These are phyloP conservation scores for Aurelia coerulea DNA, from an alignment of 30 jellyfish, hydroid and myxozoan genomes.

Conservation along the genomic window DNA sequence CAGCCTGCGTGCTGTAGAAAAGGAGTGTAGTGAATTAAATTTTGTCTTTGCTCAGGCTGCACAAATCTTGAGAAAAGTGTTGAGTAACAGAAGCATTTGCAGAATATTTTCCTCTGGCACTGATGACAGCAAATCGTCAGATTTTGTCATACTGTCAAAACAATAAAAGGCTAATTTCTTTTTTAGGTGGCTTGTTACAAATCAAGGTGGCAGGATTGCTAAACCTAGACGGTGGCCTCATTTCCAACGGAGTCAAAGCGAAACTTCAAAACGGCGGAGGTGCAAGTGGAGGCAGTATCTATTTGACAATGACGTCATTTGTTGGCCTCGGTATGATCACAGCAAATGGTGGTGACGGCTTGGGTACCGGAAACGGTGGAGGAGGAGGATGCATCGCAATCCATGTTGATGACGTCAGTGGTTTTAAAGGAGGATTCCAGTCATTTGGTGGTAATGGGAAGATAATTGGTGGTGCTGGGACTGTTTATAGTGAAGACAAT, in stretches of 20 bases:
- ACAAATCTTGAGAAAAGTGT: too few species aligned
- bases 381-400: conserved; percentile 82
- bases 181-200: conserved; percentile 42
- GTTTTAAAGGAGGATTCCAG: conserved; percentile 33
- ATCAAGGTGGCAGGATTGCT: conserved; percentile 24
- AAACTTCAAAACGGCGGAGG: conserved; percentile 46
- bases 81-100: too few species aligned
- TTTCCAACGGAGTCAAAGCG: conserved; percentile 48
- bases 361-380: conserved; percentile 60
- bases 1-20: too few species aligned
- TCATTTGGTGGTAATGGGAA: conserved; percentile 69
- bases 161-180: too few species aligned
- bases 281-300: conserved; percentile 69
- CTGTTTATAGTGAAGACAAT: conserved; percentile 51
- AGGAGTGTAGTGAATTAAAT: too few species aligned
- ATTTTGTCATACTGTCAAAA: too few species aligned
- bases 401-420: conserved; percentile 29
- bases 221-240: conserved; percentile 59
- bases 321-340: conserved; percentile 49
- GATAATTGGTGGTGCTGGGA: conserved; percentile 71
- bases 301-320: conserved; percentile 23
- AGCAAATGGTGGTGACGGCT: conserved; percentile 65
- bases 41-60: too few species aligned
- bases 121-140: too few species aligned
- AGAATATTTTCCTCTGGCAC: too few species aligned